Evolutionary conservation across 2,797 vertebrate genomes (phyloP).

Genomic region (Smutsia gigantea): DNA sequence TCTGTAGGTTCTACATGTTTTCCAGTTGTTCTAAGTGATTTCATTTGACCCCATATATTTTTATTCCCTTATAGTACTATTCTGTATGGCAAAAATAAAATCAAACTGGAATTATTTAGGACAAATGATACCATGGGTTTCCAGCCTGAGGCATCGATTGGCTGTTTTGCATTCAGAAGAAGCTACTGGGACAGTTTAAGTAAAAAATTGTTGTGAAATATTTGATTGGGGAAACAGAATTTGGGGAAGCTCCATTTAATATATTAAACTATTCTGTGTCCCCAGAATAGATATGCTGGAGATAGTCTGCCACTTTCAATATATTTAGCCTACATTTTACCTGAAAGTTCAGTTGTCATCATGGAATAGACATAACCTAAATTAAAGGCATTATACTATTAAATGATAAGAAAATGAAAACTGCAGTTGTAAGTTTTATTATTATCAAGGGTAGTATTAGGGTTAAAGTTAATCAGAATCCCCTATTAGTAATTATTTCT

Average conservation of each 20-base stretch:
- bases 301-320: background rate
- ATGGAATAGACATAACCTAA: background rate
- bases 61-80: conserved; percentile 42
- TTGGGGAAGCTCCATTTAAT: background rate
- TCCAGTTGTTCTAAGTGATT: background rate
- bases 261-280: background rate
- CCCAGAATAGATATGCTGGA: background rate
- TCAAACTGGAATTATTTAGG: conserved; percentile 65
- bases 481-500: background rate
- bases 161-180: conserved; percentile 61
- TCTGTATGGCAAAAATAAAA: conserved; percentile 64
- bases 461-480: background rate
- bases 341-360: background rate
- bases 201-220: conserved; percentile 42
- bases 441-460: background rate
- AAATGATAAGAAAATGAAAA: background rate
- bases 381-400: background rate
- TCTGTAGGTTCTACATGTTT: background rate
- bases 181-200: conserved; percentile 15
- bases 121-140: conserved; percentile 56
- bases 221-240: background rate
- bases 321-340: background rate
- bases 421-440: background rate
- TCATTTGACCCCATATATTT: conserved; percentile 25
- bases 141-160: conserved; percentile 17